Percentiles rank a stretch among this genome's conserved stretches.
Conservation (phyloP, 2,113 vertebrate species). For the Hemichromis elongatus region DNA sequence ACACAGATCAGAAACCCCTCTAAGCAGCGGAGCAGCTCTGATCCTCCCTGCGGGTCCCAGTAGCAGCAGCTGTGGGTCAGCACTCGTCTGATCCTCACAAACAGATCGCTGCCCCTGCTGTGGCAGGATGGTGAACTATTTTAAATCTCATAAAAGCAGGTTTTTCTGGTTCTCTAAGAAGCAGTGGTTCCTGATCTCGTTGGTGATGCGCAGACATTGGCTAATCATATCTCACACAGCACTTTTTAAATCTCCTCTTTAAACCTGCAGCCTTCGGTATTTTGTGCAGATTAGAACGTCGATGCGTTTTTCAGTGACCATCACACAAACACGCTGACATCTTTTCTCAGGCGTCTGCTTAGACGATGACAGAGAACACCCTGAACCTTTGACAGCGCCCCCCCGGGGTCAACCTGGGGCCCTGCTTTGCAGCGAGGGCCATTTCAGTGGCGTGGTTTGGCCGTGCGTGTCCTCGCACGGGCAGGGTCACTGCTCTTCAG, state of each 20-base stretch:
- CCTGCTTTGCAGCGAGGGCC: background rate
- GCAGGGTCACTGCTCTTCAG: background rate
- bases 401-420: background rate
- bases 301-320: background rate
- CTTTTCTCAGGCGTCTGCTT: background rate
- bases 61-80: background rate
- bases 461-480: background rate
- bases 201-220: background rate
- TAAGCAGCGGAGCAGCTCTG: background rate
- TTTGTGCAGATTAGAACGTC: background rate
- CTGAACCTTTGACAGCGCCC: background rate
- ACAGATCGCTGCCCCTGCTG: background rate
- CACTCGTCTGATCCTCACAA: background rate
- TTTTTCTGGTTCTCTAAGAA: background rate
- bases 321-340: background rate
- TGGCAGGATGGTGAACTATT: background rate
- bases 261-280: background rate
- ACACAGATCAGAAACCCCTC: background rate
- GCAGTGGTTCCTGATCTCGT: background rate
- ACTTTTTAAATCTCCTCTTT: background rate
- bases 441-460: background rate
- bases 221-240: background rate
- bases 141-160: background rate
- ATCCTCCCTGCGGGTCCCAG: background rate
- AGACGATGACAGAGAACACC: too few relatives aligned